A percentile compares a stretch with the other conserved stretches of the same genome.
Evolutionary conservation across 92 coral and sea anemone genomes (phyloP).

Genomic region (Nematostella vectensis): DNA sequence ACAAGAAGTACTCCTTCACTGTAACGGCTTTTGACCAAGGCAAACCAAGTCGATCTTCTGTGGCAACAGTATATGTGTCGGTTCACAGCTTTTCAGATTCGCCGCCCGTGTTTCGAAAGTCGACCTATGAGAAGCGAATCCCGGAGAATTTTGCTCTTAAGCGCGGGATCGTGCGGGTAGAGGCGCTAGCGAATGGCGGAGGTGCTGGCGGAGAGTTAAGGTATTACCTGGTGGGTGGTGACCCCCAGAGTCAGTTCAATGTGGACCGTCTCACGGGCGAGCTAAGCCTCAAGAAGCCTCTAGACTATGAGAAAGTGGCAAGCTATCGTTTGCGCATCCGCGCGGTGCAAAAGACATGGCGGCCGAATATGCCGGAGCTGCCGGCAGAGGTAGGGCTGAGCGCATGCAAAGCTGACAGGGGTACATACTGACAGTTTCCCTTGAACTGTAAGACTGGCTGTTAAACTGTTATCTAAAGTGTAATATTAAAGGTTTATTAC

Average conservation of each 20-base stretch:
- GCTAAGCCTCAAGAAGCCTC: constrained; percentile 41
- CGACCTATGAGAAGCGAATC: constrained; percentile 24
- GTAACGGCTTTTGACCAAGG: constrained; percentile 76
- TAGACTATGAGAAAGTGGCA: constrained; percentile 74
- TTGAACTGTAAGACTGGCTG: no score
- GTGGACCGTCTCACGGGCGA: constrained; percentile 54
- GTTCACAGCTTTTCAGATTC: constrained; percentile 46
- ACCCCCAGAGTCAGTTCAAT: constrained; percentile 48
- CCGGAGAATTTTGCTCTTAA: constrained; percentile 39
- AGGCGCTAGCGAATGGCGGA: constrained; percentile 19
- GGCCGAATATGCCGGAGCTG: constrained; percentile 41
- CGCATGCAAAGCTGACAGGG: no score
- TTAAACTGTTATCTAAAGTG: no score
- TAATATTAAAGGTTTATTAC: no score
- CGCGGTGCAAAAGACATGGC: constrained; percentile 48
- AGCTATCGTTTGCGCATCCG: constrained; percentile 61
- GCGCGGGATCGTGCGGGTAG: constrained; percentile 36
- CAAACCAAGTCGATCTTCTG: constrained; percentile 44
- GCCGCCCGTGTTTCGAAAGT: constrained; percentile 47
- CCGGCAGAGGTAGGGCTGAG: constrained; percentile 71
- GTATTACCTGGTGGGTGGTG: constrained; percentile 81
- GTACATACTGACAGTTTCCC: no score
- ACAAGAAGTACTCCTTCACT: constrained; percentile 45
- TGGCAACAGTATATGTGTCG: constrained; percentile 54
- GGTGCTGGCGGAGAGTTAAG: constrained; percentile 26